phyloP scores from a whole-genome alignment of 2,888 invertebrate species.

The Lochmaea crataegi region DNA sequence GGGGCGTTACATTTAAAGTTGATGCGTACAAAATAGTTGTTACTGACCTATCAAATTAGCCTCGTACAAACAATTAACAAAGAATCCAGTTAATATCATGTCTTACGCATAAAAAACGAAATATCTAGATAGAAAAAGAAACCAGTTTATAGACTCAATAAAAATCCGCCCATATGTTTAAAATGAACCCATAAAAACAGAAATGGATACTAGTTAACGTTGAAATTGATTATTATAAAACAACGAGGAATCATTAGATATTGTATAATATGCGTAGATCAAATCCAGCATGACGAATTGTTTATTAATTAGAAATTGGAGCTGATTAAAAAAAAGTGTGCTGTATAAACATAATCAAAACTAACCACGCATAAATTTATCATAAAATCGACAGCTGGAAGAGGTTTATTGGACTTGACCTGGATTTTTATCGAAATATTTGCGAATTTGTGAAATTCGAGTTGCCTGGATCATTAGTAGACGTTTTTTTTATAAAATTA shows the following conservation, averaged over 20 bases:
- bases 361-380: neutral
- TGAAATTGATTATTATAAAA: conserved; percentile 8
- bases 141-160: neutral
- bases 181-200: neutral
- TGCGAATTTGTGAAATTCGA: neutral
- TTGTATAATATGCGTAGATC: neutral
- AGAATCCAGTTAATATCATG: neutral
- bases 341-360: neutral
- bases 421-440: neutral
- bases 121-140: neutral
- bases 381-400: neutral
- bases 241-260: neutral
- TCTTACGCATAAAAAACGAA: neutral
- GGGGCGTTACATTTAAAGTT: too few relatives aligned
- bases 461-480: neutral
- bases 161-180: conserved; percentile 1
- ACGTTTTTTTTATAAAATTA: neutral
- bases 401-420: conserved; percentile 1
- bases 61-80: neutral
- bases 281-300: conserved; percentile 15
- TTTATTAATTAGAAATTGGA: conserved; percentile 15
- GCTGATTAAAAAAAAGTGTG: neutral
- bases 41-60: neutral
- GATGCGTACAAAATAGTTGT: too few relatives aligned
- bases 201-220: neutral